Base-by-base conservation (phyloP, 2,113 vertebrate genomes). In the Apaloderma vittatum region DNA sequence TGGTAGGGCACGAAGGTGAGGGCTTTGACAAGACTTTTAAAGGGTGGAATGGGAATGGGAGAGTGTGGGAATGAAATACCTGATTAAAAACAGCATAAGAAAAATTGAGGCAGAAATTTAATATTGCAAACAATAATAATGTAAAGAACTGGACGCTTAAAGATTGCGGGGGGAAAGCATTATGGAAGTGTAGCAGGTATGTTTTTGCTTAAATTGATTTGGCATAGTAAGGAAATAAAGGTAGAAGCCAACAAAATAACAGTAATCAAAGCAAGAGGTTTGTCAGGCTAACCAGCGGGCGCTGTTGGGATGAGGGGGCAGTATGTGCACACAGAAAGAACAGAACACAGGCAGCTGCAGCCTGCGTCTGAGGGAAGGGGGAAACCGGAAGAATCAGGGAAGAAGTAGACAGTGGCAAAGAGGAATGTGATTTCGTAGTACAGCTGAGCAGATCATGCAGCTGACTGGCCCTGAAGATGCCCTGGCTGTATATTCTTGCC, bases 151-250 rank as follows among this genome's bases (percentile, higher is more conserved):
- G 48, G 5, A 13, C 63, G 43, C 7, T 58, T 65, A 37, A 88
- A 62, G 46, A 37, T 12, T 52, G 12, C 8, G 1, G 7, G 3
- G 11, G 4, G 3, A 23, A 32, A 8, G 5, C 5, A 7, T 32
- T 75, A 22, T 37, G 4, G 37, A 62, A 80, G 24, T 67, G 27
- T 66, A 57, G 22, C 48, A 90, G 29, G 30, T 40, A 20, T 9
- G 9, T 78, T 75, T 92, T 46, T 72, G 0, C 21, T 67, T 57
- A 58, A 84, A 58, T 67, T 55, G 20, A 43, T 75, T 51, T 2
- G 21, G 4, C 27, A 12, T 58, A 58, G 23, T 67, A 45, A 76
- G 72, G 52, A 84, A 66, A 46, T 40, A 9, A 75, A 79, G 7
- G 8, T 43, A 18, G 24, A 90, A 58, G 48, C 19, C 26, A 67